phyloP scores from a whole-genome alignment of 2,797 vertebrate genomes.

The Sarcophilus harrisii region DNA sequence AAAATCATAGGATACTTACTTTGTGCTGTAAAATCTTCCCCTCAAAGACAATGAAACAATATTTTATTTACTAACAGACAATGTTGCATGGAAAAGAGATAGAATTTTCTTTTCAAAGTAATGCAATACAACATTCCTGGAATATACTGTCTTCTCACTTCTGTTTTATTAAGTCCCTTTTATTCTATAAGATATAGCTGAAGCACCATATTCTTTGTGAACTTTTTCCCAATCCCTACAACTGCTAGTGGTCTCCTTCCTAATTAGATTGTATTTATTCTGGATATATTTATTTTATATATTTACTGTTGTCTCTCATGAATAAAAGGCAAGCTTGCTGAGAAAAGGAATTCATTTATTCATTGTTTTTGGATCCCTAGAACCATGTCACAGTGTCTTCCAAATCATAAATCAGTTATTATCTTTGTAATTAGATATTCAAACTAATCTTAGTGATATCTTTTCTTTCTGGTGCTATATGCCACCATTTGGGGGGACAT shows the following conservation, averaged over 20 bases:
- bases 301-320: background rate
- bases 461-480: background rate
- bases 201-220: background rate
- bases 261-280: background rate
- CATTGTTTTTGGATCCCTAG: background rate
- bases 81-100: background rate
- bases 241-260: background rate
- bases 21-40: background rate
- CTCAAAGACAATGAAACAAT: constrained; percentile 14
- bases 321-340: background rate
- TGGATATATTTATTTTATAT: background rate
- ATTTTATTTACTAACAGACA: background rate
- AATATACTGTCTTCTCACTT: background rate
- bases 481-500: too few relatives aligned
- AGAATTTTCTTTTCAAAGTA: background rate
- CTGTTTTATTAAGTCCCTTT: background rate
- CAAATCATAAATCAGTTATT: background rate
- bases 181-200: background rate
- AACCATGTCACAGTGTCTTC: background rate
- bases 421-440: background rate
- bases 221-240: background rate
- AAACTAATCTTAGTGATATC: background rate
- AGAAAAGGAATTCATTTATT: background rate
- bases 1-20: constrained; percentile 11
- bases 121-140: background rate